Percentiles rank a stretch among this genome's conserved stretches.
These are phyloP conservation scores for Arizona elegans DNA, from an alignment of 2,113 vertebrate genomes.

Conservation along the genomic window DNA sequence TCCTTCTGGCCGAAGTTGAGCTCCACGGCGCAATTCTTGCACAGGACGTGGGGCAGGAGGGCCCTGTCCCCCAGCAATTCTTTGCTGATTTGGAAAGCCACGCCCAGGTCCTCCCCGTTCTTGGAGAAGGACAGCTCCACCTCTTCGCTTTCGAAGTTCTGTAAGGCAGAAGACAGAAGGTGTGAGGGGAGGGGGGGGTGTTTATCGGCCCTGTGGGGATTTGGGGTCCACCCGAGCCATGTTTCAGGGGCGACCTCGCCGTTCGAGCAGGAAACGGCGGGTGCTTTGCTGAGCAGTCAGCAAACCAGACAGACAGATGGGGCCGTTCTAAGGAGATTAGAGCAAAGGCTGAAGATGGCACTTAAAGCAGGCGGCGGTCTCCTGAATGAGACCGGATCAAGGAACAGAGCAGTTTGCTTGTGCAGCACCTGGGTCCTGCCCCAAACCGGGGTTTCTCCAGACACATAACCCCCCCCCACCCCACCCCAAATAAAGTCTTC, in stretches of 20 bases:
- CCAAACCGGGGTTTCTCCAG: not conserved
- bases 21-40: conserved; percentile 77
- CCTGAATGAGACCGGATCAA: not conserved
- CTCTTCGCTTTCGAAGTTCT: conserved; percentile 70
- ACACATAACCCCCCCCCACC: not conserved
- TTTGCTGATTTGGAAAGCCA: conserved; percentile 73
- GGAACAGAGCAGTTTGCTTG: not conserved
- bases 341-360: not conserved
- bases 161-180: conserved; percentile 26
- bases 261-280: not conserved
- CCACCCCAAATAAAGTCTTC: not conserved
- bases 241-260: no score
- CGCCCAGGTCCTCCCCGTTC: conserved; percentile 78
- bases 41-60: conserved; percentile 83
- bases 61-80: conserved; percentile 64
- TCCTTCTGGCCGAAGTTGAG: conserved; percentile 76
- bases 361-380: no score
- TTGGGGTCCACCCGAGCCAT: not conserved
- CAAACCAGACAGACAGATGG: not conserved
- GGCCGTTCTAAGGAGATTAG: not conserved
- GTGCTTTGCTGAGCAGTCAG: not conserved
- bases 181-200: not conserved
- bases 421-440: no score
- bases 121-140: conserved; percentile 82
- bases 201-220: rapidly evolving